Evolutionary conservation across 1,140 invertebrate genomes (phyloP), one percentile per base, ranked within the genome.

Genomic region (Melipona quadrifasciata): DNA sequence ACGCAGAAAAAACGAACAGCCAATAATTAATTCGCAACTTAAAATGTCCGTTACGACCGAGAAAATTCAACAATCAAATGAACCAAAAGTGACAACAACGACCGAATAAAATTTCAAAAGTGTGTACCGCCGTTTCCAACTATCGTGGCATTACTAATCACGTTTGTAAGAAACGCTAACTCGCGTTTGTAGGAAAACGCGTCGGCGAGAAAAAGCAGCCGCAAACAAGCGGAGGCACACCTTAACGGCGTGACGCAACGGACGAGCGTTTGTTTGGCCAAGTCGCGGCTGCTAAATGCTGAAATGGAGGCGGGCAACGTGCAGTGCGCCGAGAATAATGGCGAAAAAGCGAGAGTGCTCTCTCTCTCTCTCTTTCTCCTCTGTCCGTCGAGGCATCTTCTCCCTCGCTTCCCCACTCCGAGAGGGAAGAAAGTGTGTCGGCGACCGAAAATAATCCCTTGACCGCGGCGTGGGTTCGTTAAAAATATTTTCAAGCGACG

Each of bases 391-490:
- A 39, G 3, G 12, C 58, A 61, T 61, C 24, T 21, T 19, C 39
- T 39, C 11, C 34, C 21, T 17, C 31, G 31, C 2, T 31, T 31
- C 31, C 2, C 10, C 31, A 24, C 67, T 14, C n/a, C 27, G 14
- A 47, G 39, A 47, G 31, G 27, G 47, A 51, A 51, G 24, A 76
- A 82, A 82, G 72, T 82, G 80, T 82, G 80, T 82, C 80, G 65
- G 72, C 58, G 80, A 82, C 70, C 73, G 80, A 82, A 76, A 82
- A 82, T 82, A 82, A 82, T 82, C 80, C 1, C 17, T 12, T 47
- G 39, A 47, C 39, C 39, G 39, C 39, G 58, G 12, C 47, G 67
- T 27, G 31, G 71, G 80, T 75, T 82, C 51, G 80, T 82, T 82
- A 74, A 76, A 82, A 82, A 82, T 76, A 76, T 67, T 75, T 82